Evolutionary conservation across 2,797 vertebrate species (phyloP), one percentile per base, ranked within the genome.

Genomic region (Hypotaenidia philippensis): DNA sequence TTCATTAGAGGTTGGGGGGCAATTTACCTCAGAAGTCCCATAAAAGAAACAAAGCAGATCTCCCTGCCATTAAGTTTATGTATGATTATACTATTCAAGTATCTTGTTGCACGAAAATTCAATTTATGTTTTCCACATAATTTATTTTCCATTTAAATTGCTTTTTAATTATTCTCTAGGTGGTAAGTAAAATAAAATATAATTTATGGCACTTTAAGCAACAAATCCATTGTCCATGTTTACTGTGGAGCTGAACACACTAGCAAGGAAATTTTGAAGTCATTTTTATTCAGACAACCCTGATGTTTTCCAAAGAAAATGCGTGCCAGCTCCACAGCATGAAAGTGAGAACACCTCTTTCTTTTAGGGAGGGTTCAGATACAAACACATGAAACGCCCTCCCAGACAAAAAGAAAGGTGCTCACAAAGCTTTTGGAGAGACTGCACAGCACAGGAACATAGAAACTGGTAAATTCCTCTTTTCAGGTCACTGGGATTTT

Each of bases 81-180:
- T 45, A 55, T 13, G 36, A 82, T 90, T 93, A 47, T 53, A 87
- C 82, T 94, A 79, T 45, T 47, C 76, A 93, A 78, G 27, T 36
- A 64, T 87, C 86, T 69, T 88, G 56, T 75, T 93, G 72, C n/a
- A 82, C 47, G 50, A 89, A 97, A 96, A 96, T 92, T 91, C 68
- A 95, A 85, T 95, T 93, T 95, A 71, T 89, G 52, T 34, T 94
- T 97, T 89, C 72, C 89, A 89, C 55, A 60, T 93, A 91, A 91
- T 92, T 97, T 95, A 86, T 87, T 95, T 97, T 94, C 66, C 32
- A 76, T 93, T 93, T 94, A 94, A 95, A 94, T 91, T 31, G 17
- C 14, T 94, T 96, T 95, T 91, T 96, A 97, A 97, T 96, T 97
- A 87, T 53, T 93, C 68, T 89, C 82, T 66, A 69, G 70, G 59